phyloP scores from a whole-genome alignment of 2,113 vertebrate species.

The Maccullochella peelii region DNA sequence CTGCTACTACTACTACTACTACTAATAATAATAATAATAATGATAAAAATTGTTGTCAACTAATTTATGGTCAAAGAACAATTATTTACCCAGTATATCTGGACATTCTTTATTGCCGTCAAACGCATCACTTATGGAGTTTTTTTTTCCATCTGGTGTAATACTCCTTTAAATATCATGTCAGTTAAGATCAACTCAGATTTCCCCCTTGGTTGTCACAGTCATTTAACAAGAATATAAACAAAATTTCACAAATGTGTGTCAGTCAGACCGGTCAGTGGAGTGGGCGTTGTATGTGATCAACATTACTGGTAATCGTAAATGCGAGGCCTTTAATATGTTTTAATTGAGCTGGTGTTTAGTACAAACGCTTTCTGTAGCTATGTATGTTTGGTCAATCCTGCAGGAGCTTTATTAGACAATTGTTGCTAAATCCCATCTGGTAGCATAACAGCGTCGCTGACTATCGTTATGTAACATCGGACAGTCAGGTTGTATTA shows the following conservation, averaged over 20 bases:
- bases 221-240: background rate
- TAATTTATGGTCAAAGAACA: background rate
- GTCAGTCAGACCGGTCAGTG: background rate
- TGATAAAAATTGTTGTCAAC: background rate
- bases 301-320: background rate
- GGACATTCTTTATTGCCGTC: background rate
- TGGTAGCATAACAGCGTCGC: constrained; percentile 12
- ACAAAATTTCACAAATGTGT: background rate
- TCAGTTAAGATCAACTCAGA: background rate
- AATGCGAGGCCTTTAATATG: background rate
- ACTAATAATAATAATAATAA: no score
- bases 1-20: no score
- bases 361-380: background rate
- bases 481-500: constrained; percentile 13
- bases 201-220: background rate
- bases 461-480: constrained; percentile 66
- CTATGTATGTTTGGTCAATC: background rate
- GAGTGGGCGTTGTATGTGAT: constrained; percentile 34
- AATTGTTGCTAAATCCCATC: background rate
- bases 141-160: background rate
- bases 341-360: background rate
- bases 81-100: background rate
- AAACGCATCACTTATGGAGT: background rate
- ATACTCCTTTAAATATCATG: background rate
- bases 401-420: background rate